Base-by-base conservation (phyloP, 2,888 invertebrate species). In the Caenorhabditis virilis region DNA sequence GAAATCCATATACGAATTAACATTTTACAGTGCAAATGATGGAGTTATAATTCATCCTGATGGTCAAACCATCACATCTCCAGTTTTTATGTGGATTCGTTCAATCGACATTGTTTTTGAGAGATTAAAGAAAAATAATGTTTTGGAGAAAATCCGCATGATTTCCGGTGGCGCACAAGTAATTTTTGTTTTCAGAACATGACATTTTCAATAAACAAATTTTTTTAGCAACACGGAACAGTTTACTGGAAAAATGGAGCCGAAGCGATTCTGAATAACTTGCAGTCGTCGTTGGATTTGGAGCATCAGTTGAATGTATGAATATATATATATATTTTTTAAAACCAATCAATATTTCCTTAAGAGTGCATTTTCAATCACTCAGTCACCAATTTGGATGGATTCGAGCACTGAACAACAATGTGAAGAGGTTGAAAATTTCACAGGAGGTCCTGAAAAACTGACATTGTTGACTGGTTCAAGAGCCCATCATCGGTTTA, bases 381-480 rank as follows among this genome's bases (percentile, higher is more conserved):
- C 87, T 0, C 88, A 91, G 69, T 91, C 93, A 11, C 95, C 97
- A 0, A 89, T 95, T 16, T 97, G 97, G 97, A 93, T 95, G 93
- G 95, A 97, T 84, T 90, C 91, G 4, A 92, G 91, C 72, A 93
- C 89, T 72, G 87, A 87, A 0, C 85, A 86, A 36, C 89, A 92
- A 81, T 93, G 93, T 83, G 85, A 86, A 62, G 87, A 89, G 67
- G 85, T 97, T 62, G 95, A 95, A 85, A 88, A 89, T 25, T 89
- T 88, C 20, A 88, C 92, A 11, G 94, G 93, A 2, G 93, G 91
- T 2, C 84, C 90, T 18, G 86, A 88, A 72, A 36, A 54, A 43
- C 60, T 77, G 51, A 42, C 64, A 0, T 27, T 57, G 15, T 30
- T 74, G 53, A 93, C 93, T 6, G 93, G 93, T 0, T 92, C 92